phyloP scores from a whole-genome alignment of 2,797 vertebrate genomes.

The Triplophysa yarkandensis region DNA sequence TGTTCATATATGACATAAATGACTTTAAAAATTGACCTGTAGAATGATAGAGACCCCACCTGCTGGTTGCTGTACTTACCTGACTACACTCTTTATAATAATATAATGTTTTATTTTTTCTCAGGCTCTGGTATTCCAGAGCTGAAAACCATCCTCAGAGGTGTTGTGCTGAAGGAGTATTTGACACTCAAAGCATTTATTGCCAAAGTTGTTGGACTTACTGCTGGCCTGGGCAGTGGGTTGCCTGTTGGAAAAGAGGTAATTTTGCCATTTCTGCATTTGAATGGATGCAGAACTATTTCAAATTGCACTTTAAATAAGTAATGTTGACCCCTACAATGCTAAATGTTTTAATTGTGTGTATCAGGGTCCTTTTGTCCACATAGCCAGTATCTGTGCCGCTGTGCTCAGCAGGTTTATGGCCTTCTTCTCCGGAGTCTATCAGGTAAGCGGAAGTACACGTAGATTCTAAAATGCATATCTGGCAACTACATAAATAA shows the following conservation, averaged over 20 bases:
- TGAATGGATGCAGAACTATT: background rate
- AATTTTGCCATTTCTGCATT: background rate
- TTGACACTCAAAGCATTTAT: conserved; percentile 90
- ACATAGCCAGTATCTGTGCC: conserved; percentile 96
- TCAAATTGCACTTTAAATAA: background rate
- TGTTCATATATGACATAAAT: no score
- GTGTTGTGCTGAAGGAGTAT: conserved; percentile 95
- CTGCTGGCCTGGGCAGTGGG: conserved; percentile 89
- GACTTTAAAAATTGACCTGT: background rate
- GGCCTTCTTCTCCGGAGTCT: conserved; percentile 90
- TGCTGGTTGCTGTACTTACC: background rate
- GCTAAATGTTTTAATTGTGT: conserved; percentile 5
- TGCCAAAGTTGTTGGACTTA: conserved; percentile 91
- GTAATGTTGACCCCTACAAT: background rate
- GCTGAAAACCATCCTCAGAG: conserved; percentile 93
- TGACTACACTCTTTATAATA: background rate
- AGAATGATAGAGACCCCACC: background rate
- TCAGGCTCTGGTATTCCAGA: conserved; percentile 94
- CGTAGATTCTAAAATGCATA: background rate
- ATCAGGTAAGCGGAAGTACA: conserved; percentile 82
- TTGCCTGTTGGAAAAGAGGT: conserved; percentile 97
- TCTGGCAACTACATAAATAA: conserved; percentile 8
- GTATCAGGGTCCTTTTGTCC: conserved; percentile 92
- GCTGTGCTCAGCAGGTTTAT: conserved; percentile 91
- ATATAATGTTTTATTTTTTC: background rate